phyloP scores from a whole-genome alignment of 2,113 vertebrate genomes.

The Varanus salvator region DNA sequence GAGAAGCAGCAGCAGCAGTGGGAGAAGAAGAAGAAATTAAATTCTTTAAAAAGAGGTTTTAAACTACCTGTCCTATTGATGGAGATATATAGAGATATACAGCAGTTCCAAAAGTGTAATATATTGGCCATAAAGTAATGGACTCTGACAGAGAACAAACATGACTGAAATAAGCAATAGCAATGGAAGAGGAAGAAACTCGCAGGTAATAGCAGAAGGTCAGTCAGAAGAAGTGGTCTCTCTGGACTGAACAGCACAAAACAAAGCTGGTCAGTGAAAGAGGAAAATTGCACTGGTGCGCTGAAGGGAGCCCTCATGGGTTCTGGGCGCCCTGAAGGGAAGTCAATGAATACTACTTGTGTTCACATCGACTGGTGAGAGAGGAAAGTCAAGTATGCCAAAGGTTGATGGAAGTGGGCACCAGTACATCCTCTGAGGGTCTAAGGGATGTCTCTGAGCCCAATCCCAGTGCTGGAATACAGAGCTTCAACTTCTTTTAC shows the following conservation, averaged over 20 bases:
- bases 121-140: neutral
- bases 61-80: neutral
- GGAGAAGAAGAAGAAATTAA: neutral
- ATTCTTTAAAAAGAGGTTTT: neutral
- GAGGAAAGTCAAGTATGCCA: neutral
- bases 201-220: neutral
- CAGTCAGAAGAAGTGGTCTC: neutral
- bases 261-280: neutral
- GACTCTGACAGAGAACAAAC: conserved; percentile 14
- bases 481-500: no score
- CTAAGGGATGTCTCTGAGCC: no score
- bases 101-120: neutral
- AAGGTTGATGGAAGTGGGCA: neutral
- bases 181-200: neutral
- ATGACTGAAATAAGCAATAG: conserved; percentile 22
- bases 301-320: conserved; percentile 13
- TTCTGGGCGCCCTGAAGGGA: neutral
- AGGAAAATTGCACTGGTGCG: conserved; percentile 30
- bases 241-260: neutral
- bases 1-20: neutral
- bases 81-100: neutral
- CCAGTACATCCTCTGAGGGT: neutral
- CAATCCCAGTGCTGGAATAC: no score
- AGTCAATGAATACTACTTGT: conserved; percentile 1
- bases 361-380: neutral